Conservation (phyloP, 1,140 invertebrate species). For the Brachionus paranguensis region DNA sequence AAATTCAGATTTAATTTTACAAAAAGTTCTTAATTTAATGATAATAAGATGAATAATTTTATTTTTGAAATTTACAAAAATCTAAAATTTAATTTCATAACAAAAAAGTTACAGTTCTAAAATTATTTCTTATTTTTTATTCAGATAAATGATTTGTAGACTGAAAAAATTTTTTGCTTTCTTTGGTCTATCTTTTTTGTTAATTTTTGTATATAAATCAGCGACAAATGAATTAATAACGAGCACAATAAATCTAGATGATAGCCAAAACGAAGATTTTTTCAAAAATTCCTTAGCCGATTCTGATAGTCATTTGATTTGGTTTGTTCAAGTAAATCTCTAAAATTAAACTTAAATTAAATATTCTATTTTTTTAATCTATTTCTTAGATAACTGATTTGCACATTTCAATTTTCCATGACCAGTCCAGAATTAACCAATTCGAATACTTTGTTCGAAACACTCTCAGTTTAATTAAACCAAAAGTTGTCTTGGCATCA, state of each 20-base stretch:
- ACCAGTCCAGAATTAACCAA: conserved; percentile 67
- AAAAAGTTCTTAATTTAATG: not conserved
- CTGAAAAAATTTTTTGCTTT: not conserved
- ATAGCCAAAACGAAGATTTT: not conserved
- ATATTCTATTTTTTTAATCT: no score
- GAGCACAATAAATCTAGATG: not conserved
- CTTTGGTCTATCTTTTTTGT: not conserved
- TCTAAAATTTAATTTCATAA: not conserved
- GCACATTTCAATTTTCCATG: conserved; percentile 78
- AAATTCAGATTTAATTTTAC: not conserved
- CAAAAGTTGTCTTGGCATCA: conserved; percentile 70
- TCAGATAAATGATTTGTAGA: not conserved
- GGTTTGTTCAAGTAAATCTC: conserved; percentile 68
- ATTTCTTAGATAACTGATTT: conserved; percentile 70
- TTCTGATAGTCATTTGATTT: conserved; percentile 62
- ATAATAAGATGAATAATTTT: not conserved
- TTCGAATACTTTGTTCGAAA: conserved; percentile 72
- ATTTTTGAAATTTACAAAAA: not conserved
- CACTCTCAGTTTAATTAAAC: conserved; percentile 69
- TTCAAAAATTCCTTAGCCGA: conserved; percentile 44
- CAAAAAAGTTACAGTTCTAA: not conserved
- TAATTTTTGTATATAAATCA: not conserved
- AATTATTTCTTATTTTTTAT: not conserved
- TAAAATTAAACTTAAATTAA: not conserved
- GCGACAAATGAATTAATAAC: not conserved